A percentile compares a stretch with the other conserved stretches of the same genome.
Conservation (phyloP, 2,797 vertebrate genomes). For the Megaceryle alcyon region DNA sequence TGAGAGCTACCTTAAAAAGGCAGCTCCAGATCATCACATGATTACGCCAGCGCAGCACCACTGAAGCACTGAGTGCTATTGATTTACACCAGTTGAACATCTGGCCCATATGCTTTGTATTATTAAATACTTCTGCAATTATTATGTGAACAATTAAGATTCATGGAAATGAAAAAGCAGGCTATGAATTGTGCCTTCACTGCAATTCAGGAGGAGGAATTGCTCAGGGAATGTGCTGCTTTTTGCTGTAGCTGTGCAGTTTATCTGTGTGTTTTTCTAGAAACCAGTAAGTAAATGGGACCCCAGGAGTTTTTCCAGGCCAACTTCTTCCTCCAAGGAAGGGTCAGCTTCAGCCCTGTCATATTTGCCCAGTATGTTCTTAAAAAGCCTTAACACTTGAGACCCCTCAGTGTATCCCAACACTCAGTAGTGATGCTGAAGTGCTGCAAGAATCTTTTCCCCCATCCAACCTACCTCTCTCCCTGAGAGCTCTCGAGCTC, state of each 20-base stretch:
- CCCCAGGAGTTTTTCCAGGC: background rate
- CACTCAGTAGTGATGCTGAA: background rate
- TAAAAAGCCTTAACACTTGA: background rate
- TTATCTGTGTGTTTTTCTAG: background rate
- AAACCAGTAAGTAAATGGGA: background rate
- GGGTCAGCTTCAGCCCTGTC: background rate
- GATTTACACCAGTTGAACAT: constrained; percentile 67
- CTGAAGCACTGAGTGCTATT: constrained; percentile 8
- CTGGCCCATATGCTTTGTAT: constrained; percentile 65
- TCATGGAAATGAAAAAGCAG: constrained; percentile 56
- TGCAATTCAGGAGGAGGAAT: background rate
- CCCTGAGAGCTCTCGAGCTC: background rate
- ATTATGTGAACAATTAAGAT: constrained; percentile 69
- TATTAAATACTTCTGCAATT: constrained; percentile 67
- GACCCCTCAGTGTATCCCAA: background rate
- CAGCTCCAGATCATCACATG: background rate
- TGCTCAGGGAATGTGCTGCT: background rate
- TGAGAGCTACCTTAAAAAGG: constrained; percentile 56
- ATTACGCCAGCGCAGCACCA: background rate
- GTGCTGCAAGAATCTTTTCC: background rate
- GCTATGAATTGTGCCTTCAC: constrained; percentile 43
- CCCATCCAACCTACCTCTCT: background rate
- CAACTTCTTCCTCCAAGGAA: background rate
- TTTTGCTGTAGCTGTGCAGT: background rate
- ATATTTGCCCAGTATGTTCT: background rate